These are phyloP conservation scores for Kradibia gibbosae DNA, from an alignment of 1,140 invertebrate genomes.

Conservation along the genomic window DNA sequence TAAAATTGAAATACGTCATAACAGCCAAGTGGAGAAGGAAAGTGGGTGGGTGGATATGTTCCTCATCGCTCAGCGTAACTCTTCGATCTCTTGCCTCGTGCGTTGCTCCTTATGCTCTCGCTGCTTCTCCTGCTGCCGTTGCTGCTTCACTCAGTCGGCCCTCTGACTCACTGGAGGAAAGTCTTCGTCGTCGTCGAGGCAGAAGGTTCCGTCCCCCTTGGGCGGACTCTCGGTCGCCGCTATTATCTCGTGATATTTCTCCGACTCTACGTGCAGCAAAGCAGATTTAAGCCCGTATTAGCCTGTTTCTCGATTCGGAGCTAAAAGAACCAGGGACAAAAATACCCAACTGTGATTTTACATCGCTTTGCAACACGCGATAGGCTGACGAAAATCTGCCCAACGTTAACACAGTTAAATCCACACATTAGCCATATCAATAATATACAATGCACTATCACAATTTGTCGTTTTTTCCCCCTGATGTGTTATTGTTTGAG, in stretches of 20 bases:
- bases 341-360: slow-evolving; percentile 9
- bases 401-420: not conserved
- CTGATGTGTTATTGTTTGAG: not conserved
- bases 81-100: not conserved
- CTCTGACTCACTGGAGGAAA: slow-evolving; percentile 86
- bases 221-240: slow-evolving; percentile 79
- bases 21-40: too few relatives aligned
- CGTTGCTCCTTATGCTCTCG: not conserved
- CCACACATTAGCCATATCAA: not conserved
- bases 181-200: slow-evolving; percentile 86
- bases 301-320: not conserved
- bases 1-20: too few relatives aligned
- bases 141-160: slow-evolving; percentile 72
- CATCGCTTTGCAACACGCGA: not conserved
- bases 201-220: slow-evolving; percentile 76
- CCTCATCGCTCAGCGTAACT: not conserved
- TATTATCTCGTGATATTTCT: slow-evolving; percentile 83
- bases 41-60: not conserved
- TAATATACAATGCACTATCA: not conserved
- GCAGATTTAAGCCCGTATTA: slow-evolving; percentile 14
- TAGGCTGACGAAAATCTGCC: not conserved
- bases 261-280: slow-evolving; percentile 79
- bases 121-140: not conserved
- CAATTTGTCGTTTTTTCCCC: slow-evolving; percentile 14
- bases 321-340: slow-evolving; percentile 12